Base-by-base conservation (phyloP, 2,888 invertebrate species). In the Halictus quadricinctus region DNA sequence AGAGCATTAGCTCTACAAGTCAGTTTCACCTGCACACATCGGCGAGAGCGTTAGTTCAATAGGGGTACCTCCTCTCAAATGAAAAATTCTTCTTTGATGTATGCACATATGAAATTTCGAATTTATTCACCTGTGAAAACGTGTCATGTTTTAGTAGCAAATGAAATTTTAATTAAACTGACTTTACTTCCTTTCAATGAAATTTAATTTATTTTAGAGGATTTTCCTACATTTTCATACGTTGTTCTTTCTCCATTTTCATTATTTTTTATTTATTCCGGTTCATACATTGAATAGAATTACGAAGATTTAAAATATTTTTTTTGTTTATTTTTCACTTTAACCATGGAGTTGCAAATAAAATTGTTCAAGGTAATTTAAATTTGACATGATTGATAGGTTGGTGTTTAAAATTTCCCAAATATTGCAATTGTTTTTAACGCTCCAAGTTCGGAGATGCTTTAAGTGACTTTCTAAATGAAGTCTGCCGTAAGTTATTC, bases 31-130 rank as follows among this genome's bases (percentile, higher is more conserved):
- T 78, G 79, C 58, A 66, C 46, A 74, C 73, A 48, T 78, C 36
- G 70, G 73, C 66, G 73, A 64, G 13, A 73, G 54, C 76, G 86
- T 79, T 88, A 84, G 72, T 80, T 64, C 77, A n/a, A n/a, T 72
- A 80, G 86, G 79, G 29, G 86, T 66, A 60, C 21, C 60, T 58
- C 36, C 60, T 58, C 36, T 69, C 48, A 60, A 29, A 25, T 41
- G 41, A 66, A 72, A 81, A 86, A 78, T 87, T 77, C 74, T 79
- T 74, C 72, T 48, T 72, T 36, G 76, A 58, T 64, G 54, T 29
- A 58, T 58, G n/a, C n/a, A 58, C 58, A 25, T n/a, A n/a, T 58
- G 12, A 12, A 25, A 58, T n/a, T 58, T n/a, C 5, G 21, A 58
- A 58, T 58, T n/a, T 1, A 58, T 10, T n/a, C 21, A 12, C 5